phyloP scores from a whole-genome alignment of 1,140 invertebrate genomes.

The Venturia canescens region DNA sequence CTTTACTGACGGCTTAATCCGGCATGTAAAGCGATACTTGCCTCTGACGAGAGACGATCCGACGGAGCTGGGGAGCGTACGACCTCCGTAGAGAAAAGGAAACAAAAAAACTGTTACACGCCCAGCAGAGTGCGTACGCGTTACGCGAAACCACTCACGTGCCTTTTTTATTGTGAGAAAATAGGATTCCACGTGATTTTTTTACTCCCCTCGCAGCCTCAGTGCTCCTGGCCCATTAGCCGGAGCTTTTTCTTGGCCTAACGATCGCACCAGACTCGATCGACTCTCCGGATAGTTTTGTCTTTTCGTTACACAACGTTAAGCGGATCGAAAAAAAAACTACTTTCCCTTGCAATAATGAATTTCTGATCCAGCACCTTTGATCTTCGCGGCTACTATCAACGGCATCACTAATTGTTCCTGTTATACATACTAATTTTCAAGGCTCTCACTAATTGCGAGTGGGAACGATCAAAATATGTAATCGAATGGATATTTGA shows the following conservation, averaged over 20 bases:
- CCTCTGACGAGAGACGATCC: slow-evolving; percentile 64
- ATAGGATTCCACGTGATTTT: slow-evolving; percentile 17
- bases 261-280: too few species aligned
- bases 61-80: slow-evolving; percentile 55
- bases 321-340: too few species aligned
- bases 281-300: too few species aligned
- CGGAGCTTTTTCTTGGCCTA: slow-evolving; percentile 46
- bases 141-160: slow-evolving; percentile 53
- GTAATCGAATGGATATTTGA: too few species aligned
- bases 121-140: slow-evolving; percentile 13
- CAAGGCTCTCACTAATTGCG: too few species aligned
- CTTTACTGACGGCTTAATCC: slow-evolving; percentile 62
- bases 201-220: background rate
- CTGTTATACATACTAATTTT: too few species aligned
- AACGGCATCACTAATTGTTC: too few species aligned
- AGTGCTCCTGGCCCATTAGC: slow-evolving; percentile 35
- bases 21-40: slow-evolving; percentile 61
- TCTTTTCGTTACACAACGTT: too few species aligned
- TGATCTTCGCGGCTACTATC: too few species aligned
- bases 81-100: slow-evolving; percentile 41
- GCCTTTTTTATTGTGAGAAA: slow-evolving; percentile 67
- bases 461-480: too few species aligned
- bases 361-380: too few species aligned
- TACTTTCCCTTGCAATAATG: too few species aligned
- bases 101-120: slow-evolving; percentile 33